phyloP scores from a whole-genome alignment of 2,113 vertebrate genomes.

The Galemys pyrenaicus region DNA sequence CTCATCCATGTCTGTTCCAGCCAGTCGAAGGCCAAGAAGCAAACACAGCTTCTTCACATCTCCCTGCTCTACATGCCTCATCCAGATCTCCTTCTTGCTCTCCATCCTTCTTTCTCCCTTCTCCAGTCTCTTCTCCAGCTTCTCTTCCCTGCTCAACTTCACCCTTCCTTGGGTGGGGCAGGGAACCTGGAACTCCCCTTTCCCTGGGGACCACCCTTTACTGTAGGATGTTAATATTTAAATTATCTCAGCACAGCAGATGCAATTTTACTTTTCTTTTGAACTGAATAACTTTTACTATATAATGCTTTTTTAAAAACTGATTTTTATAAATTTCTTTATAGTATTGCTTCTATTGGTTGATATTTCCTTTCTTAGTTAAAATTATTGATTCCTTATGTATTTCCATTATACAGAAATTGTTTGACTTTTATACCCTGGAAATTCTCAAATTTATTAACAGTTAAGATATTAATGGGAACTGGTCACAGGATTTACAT shows the following conservation, averaged over 20 bases:
- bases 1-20: too few relatives aligned
- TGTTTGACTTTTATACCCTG: neutral
- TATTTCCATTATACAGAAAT: neutral
- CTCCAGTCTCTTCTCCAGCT: neutral
- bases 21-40: too few relatives aligned
- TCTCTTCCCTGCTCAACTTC: too few relatives aligned
- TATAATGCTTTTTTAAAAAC: slow-evolving; percentile 15
- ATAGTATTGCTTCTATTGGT: neutral
- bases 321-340: slow-evolving; percentile 12
- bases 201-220: too few relatives aligned
- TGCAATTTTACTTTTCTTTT: neutral
- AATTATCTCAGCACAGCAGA: neutral
- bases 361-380: neutral
- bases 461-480: slow-evolving; percentile 30
- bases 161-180: too few relatives aligned
- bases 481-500: neutral
- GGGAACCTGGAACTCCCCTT: too few relatives aligned
- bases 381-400: slow-evolving; percentile 5
- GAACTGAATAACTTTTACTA: neutral
- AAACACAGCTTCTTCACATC: too few relatives aligned
- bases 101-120: neutral
- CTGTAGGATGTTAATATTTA: neutral
- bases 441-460: slow-evolving; percentile 29
- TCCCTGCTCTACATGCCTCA: too few relatives aligned
- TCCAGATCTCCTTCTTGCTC: too few relatives aligned